These are phyloP conservation scores for Platygyra sinensis DNA, from an alignment of 64 coral and sea anemone genomes.

Conservation along the genomic window DNA sequence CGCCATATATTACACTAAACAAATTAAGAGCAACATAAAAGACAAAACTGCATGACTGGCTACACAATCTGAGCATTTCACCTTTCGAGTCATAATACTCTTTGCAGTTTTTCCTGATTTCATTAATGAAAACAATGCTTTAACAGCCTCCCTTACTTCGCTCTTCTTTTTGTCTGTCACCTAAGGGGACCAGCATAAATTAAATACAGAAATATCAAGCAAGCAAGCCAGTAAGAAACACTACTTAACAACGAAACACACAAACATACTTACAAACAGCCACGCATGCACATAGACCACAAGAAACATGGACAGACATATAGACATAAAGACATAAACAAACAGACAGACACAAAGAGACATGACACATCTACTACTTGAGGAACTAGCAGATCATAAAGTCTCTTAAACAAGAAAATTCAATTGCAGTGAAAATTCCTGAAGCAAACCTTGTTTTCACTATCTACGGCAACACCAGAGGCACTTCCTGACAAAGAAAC, in stretches of 20 bases:
- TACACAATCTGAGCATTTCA: background rate
- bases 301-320: too few species aligned
- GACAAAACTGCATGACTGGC: background rate
- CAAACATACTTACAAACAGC: too few species aligned
- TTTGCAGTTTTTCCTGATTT: slow-evolving; percentile 42
- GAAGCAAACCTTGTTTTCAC: slow-evolving; percentile 52
- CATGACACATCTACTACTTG: background rate
- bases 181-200: background rate
- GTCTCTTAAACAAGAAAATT: too few species aligned
- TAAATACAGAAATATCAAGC: too few species aligned
- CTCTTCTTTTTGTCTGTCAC: slow-evolving; percentile 48
- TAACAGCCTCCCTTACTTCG: slow-evolving; percentile 61
- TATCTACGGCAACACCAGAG: slow-evolving; percentile 60
- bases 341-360: background rate
- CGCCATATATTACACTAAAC: too few species aligned
- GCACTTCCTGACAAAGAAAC: slow-evolving; percentile 43
- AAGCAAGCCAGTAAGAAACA: too few species aligned
- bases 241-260: too few species aligned
- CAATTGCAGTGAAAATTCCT: background rate
- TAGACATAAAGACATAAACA: too few species aligned
- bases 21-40: background rate
- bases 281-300: too few species aligned
- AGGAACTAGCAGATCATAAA: background rate
- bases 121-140: slow-evolving; percentile 60
- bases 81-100: slow-evolving; percentile 54